Base-by-base conservation (phyloP, 2,797 vertebrate species). In the Cossypha heuglini region DNA sequence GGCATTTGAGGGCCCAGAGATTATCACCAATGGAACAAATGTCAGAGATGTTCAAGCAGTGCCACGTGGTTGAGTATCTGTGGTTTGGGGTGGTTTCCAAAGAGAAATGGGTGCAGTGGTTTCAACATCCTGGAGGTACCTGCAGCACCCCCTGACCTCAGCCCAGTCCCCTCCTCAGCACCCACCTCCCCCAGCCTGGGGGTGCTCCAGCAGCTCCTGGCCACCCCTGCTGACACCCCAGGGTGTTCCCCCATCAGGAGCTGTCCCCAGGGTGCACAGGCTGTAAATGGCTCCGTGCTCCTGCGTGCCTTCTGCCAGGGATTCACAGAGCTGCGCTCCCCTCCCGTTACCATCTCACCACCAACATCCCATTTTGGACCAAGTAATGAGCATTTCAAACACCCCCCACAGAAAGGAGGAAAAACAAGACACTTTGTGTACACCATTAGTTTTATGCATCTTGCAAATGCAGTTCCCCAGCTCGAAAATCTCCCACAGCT, bases 401-500 rank as follows among this genome's bases (percentile, higher is more conserved):
- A 84, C 54, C 78, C 93, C 73, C 87, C 85, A 58, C 78, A 14
- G 93, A 80, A 96, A 37, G 73, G 69, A 81, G 79, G 79, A 14
- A 93, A 94, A 94, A 55, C 85, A 93, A 91, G 79, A 57, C 55
- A 69, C 76, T 96, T 79, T 88, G 91, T 81, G 94, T 91, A 94
- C 89, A 19, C 91, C 94, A 84, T 91, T 93, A 90, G 91, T 62
- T 97, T 95, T 76, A 90, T 55, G 87, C 87, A 75, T 94, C 89
- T 93, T 20, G 4, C 82, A 85, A 92, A 71, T 21, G 4, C 68
- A 48, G 91, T n/a, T 93, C 78, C 76, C 79, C 64, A 25, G 89
- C 78, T 75, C 17, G 58, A 95, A 94, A 86, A 52, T 79, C 93
- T 97, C 96, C 94, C 93, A 96, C 96, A 91, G 95, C 85, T 96